A percentile compares a stretch with the other conserved stretches of the same genome.
Conservation (phyloP, 2,113 vertebrate species). For the Siniperca chuatsi region DNA sequence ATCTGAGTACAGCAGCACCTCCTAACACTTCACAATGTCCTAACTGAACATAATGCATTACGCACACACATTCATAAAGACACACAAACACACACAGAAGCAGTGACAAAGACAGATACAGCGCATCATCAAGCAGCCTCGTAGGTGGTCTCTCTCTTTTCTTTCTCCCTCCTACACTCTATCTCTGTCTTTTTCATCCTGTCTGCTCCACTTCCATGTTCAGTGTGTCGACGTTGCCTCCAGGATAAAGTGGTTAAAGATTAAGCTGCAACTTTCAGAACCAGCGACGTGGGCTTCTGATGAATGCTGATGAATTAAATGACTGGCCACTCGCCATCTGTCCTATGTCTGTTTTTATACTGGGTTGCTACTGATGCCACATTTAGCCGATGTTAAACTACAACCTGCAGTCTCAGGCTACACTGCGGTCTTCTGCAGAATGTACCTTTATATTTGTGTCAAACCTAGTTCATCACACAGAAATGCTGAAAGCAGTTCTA, state of each 20-base stretch:
- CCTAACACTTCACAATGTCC: constrained; percentile 68
- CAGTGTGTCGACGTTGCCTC: constrained; percentile 58
- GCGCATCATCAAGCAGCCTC: constrained; percentile 61
- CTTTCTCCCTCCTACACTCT: constrained; percentile 52
- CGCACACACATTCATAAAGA: constrained; percentile 9
- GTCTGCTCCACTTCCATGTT: constrained; percentile 64
- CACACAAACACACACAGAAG: constrained; percentile 14
- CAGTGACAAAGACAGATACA: constrained; percentile 65
- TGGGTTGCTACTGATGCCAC: background rate
- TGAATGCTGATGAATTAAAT: constrained; percentile 54
- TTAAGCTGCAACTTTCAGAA: constrained; percentile 63
- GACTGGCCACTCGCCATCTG: constrained; percentile 54
- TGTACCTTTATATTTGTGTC: constrained; percentile 13
- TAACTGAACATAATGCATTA: constrained; percentile 53
- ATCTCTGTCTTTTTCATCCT: constrained; percentile 60
- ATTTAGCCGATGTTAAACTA: constrained; percentile 19
- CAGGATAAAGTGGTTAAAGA: constrained; percentile 63
- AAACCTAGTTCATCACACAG: background rate
- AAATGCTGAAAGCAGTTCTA: background rate
- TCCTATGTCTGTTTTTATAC: constrained; percentile 34
- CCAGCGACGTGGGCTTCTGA: constrained; percentile 37
- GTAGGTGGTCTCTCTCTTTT: constrained; percentile 74
- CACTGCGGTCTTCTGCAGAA: background rate
- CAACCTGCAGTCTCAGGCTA: background rate
- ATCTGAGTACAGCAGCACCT: constrained; percentile 70